These are phyloP conservation scores for Drosophila fungiperda DNA, from an alignment of 2,888 invertebrate genomes.

Conservation along the genomic window DNA sequence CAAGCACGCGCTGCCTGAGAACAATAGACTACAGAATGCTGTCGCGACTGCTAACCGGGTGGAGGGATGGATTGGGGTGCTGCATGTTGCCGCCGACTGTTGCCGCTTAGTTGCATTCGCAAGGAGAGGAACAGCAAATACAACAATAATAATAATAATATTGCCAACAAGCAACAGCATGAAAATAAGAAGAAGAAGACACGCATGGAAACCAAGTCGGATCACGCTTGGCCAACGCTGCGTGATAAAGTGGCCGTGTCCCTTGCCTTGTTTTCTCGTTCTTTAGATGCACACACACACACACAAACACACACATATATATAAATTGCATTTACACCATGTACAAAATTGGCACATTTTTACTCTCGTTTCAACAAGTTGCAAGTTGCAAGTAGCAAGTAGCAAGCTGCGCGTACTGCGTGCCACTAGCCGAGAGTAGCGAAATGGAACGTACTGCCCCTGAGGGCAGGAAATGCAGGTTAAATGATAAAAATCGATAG, in stretches of 20 bases:
- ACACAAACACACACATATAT: not conserved
- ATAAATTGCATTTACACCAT: slow-evolving; percentile 58
- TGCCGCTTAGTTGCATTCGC: slow-evolving; percentile 73
- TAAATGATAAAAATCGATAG: slow-evolving; percentile 54
- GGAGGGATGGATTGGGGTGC: slow-evolving; percentile 29
- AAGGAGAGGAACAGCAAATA: slow-evolving; percentile 26
- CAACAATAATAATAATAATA: slow-evolving; percentile 17
- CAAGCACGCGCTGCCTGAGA: slow-evolving; percentile 77
- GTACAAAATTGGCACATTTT: slow-evolving; percentile 74
- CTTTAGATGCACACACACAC: slow-evolving; percentile 24
- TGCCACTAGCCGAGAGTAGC: slow-evolving; percentile 29
- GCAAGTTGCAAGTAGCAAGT: not conserved
- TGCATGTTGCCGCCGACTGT: slow-evolving; percentile 36
- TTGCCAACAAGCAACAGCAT: slow-evolving; percentile 13
- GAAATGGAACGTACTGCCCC: slow-evolving; percentile 64
- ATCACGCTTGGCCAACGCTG: slow-evolving; percentile 76
- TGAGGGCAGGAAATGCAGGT: slow-evolving; percentile 56
- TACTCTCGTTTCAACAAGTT: slow-evolving; percentile 70
- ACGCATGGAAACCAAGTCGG: slow-evolving; percentile 42
- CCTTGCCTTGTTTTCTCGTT: slow-evolving; percentile 65
- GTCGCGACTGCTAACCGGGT: slow-evolving; percentile 16
- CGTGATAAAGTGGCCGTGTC: slow-evolving; percentile 78
- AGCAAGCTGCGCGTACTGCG: not conserved
- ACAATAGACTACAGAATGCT: slow-evolving; percentile 58
- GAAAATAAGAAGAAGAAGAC: slow-evolving; percentile 10